Conservation (phyloP, 2,888 invertebrate genomes). For the Phyllotreta cruciferae region DNA sequence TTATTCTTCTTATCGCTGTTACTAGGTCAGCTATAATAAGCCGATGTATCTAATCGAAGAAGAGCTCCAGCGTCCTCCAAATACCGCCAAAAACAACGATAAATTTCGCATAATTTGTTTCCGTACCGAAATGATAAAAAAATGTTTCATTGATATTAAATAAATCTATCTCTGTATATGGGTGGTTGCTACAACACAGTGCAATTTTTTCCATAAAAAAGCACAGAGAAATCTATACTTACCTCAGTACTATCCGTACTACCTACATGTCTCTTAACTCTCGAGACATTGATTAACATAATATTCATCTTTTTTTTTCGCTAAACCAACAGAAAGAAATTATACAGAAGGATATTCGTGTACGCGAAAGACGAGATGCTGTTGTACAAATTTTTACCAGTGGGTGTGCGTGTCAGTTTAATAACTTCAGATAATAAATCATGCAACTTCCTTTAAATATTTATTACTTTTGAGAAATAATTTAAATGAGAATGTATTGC, state of each 20-base stretch:
- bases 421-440: slow-evolving; percentile 6
- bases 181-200: too few relatives aligned
- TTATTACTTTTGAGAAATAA: slow-evolving; percentile 9
- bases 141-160: slow-evolving; percentile 14
- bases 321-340: too few relatives aligned
- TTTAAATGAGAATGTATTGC: slow-evolving; percentile 4
- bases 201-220: too few relatives aligned
- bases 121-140: slow-evolving; percentile 43
- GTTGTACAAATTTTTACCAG: background rate
- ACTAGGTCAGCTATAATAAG: slow-evolving; percentile 20
- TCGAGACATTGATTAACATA: too few relatives aligned
- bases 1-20: slow-evolving; percentile 1
- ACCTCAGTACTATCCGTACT: too few relatives aligned
- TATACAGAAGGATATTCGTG: background rate
- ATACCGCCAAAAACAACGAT: slow-evolving; percentile 46
- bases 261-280: too few relatives aligned
- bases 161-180: too few relatives aligned
- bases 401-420: slow-evolving; percentile 1
- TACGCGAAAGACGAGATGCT: background rate
- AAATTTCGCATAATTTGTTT: slow-evolving; percentile 46
- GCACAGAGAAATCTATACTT: too few relatives aligned
- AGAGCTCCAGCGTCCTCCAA: slow-evolving; percentile 42
- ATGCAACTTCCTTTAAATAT: slow-evolving; percentile 5
- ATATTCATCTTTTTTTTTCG: too few relatives aligned
- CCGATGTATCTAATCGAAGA: slow-evolving; percentile 36